Evolutionary conservation across 37 sponge, comb jelly and placozoan genomes (phyloP).

Genomic region (Cliona cf. orientalis): DNA sequence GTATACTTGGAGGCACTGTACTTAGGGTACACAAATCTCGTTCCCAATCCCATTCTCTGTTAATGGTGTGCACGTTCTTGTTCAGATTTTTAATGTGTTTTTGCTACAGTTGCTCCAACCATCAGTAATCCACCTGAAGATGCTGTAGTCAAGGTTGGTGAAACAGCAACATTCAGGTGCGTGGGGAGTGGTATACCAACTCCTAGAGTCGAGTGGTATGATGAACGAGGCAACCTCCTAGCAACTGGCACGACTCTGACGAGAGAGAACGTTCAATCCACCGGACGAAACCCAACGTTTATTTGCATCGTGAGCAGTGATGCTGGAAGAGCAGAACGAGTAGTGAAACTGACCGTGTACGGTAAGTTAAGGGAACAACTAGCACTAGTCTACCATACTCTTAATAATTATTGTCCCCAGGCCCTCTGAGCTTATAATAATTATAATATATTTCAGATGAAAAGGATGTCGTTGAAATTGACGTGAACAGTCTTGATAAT

Average conservation of each 20-base stretch:
- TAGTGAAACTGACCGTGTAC: slow-evolving; percentile 46
- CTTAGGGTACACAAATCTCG: background rate
- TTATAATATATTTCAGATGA: too few relatives aligned
- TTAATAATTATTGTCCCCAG: background rate
- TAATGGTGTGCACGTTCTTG: background rate
- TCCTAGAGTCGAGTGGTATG: slow-evolving; percentile 46
- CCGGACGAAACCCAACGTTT: slow-evolving; percentile 48
- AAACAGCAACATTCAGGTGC: slow-evolving; percentile 43
- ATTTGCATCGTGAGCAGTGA: slow-evolving; percentile 52
- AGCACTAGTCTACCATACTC: background rate
- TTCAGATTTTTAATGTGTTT: background rate
- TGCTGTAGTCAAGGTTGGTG: slow-evolving; percentile 1
- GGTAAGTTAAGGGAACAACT: slow-evolving; percentile 30
- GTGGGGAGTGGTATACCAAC: slow-evolving; percentile 49
- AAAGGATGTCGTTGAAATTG: too few relatives aligned
- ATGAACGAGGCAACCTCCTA: background rate
- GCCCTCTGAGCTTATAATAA: too few relatives aligned
- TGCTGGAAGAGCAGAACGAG: slow-evolving; percentile 21
- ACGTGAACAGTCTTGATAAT: too few relatives aligned
- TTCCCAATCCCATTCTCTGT: background rate
- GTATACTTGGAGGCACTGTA: too few relatives aligned
- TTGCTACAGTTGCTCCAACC: slow-evolving; percentile 50
- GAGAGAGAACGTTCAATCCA: slow-evolving; percentile 1
- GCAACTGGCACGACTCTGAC: slow-evolving; percentile 1
- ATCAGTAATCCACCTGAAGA: slow-evolving; percentile 46